Base-by-base conservation (phyloP, 2,797 vertebrate species). In the Gobionotothen gibberifrons region DNA sequence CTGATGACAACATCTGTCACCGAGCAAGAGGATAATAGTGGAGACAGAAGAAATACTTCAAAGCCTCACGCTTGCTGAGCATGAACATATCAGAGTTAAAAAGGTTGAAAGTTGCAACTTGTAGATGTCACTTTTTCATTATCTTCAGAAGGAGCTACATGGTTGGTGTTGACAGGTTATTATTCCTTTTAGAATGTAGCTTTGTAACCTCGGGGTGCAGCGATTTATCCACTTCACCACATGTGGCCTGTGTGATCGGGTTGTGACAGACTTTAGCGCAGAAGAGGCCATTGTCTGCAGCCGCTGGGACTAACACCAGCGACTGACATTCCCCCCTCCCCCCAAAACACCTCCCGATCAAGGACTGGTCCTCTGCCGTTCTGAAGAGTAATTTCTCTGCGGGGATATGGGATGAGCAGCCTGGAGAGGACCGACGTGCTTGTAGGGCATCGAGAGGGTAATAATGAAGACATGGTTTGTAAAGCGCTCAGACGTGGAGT, bases 381-480 rank as follows among this genome's bases (percentile, higher is more conserved):
- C 86, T 88, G 79, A 86, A 92, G 92, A 92, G 89, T 92, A 78
- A 91, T 76, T 75, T 83, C 77, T 91, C 79, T 85, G 82, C 73
- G 74, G 78, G 77, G 79, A 62, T n/a, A 73, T 47, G 66, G 81
- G 88, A 87, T 82, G 81, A 91, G 90, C 74, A 87, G 81, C 48
- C 72, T 76, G 79, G 81, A 90, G 84, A 89, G 87, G 76, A 87
- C 55, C 57, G 49, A 79, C 49, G 66, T 86, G 85, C 88, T 90
- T 52, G 77, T 74, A 85, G 79, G 76, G 81, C 78, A 86, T 74
- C 67, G 7, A 87, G 84, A 86, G 90, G 86, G 78, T 87, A 84
- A 87, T 92, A 91, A 92, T 93, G 86, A 92, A 92, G 91, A 92
- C 86, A 74, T 66, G 57, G 63, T 83, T 85, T 89, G 74, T 79